Base-by-base conservation (phyloP, 2,888 invertebrate species). In the Aricia artaxerxes region DNA sequence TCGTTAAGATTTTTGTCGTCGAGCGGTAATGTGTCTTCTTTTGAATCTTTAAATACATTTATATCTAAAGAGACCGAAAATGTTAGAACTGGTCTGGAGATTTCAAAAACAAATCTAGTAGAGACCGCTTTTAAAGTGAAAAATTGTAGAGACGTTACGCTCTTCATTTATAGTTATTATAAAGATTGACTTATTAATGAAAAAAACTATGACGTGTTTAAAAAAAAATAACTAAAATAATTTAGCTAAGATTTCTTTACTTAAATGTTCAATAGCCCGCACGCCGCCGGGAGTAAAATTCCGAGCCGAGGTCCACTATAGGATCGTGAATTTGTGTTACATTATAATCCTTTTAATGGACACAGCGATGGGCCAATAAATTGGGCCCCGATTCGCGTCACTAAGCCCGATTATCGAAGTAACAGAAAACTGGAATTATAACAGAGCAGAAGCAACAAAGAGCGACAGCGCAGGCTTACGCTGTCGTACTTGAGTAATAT, bases 401-500 rank as follows among this genome's bases (percentile, higher is more conserved):
- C 88, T 90, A 87, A 90, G 88, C 86, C 86, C 87, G 90, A 91
- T 92, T 92, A 92, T 90, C 88, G 88, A 90, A 90, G 90, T 90
- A 91, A 91, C 92, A 92, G 90, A 92, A 92, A 90, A 92, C 88
- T 90, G 89, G 92, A 91, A 92, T 92, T 88, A 92, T 92, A 92
- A 89, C 90, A 91, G 88, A 92, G 90, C 90, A 90, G 91, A 88
- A 88, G 88, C 91, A 92, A 93, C 92, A 93, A 93, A 93, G 93
- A 91, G 85, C 91, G 90, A 90, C 92, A 91, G 90, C 86, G 90
- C 92, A 92, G 94, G 94, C 92, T 94, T 94, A 94, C 93, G 90
- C 93, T 93, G 94, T 94, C 94, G 92, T 91, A 90, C 91, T 93
- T 92, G 93, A 93, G 93, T 93, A 90, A 93, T 93, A 94, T 94